phyloP scores from a whole-genome alignment of 2,797 vertebrate species.

The Melanotaenia boesemani region DNA sequence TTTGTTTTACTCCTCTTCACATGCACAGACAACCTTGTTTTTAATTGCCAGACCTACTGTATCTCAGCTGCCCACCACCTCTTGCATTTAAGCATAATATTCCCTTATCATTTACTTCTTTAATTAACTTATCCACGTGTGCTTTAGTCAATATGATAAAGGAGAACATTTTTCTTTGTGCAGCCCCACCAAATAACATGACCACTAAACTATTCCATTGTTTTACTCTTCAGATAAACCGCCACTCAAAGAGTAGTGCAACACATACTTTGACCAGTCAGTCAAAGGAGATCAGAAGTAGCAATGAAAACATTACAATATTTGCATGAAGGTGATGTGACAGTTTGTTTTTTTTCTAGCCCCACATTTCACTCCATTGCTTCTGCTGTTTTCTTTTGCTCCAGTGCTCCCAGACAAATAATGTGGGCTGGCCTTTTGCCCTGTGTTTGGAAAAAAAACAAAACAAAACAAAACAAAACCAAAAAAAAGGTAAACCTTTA shows the following conservation, averaged over 20 bases:
- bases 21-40: conserved; percentile 17
- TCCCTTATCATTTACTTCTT: conserved; percentile 61
- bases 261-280: conserved; percentile 24
- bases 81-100: conserved; percentile 24
- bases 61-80: conserved; percentile 4
- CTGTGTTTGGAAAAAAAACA: conserved; percentile 50
- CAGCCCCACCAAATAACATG: conserved; percentile 35
- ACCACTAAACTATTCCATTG: conserved; percentile 34
- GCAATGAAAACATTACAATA: conserved; percentile 13
- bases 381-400: conserved; percentile 55
- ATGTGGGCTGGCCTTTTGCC: conserved; percentile 61
- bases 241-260: conserved; percentile 9
- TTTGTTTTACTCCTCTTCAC: conserved; percentile 39
- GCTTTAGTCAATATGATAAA: conserved; percentile 66
- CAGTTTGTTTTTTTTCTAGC: conserved; percentile 5
- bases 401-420: conserved; percentile 63
- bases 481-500: not conserved
- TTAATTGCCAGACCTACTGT: conserved; percentile 16
- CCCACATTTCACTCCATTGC: conserved; percentile 32
- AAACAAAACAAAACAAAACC: conserved; percentile 51
- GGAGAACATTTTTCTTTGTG: conserved; percentile 40
- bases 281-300: conserved; percentile 21
- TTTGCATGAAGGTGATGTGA: conserved; percentile 39
- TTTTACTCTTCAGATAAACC: conserved; percentile 40
- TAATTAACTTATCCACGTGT: conserved; percentile 68